Conservation (phyloP, 1,140 invertebrate genomes). For the Drosophila repletoides region DNA sequence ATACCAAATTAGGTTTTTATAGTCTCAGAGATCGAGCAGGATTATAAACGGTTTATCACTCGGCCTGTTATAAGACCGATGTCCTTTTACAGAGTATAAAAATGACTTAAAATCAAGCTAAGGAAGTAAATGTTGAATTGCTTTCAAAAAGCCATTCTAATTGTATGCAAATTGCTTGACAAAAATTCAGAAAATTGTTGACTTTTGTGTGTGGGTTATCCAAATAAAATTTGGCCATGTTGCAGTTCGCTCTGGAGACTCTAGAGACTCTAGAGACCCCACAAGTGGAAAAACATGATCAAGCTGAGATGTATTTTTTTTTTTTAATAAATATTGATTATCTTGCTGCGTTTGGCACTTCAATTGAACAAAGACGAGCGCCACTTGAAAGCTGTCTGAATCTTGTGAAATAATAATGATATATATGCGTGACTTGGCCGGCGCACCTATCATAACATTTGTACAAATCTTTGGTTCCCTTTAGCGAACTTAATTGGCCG, state of each 20-base stretch:
- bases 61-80: too few species aligned
- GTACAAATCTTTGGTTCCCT: neutral
- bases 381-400: constrained; percentile 25
- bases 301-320: neutral
- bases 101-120: neutral
- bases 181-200: constrained; percentile 27
- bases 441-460: constrained; percentile 34
- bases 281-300: constrained; percentile 2
- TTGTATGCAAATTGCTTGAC: constrained; percentile 23
- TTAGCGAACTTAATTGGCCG: constrained; percentile 27
- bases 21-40: too few species aligned
- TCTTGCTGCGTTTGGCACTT: constrained; percentile 6
- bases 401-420: constrained; percentile 26
- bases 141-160: constrained; percentile 18
- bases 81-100: too few species aligned
- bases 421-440: constrained; percentile 23
- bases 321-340: constrained; percentile 26
- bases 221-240: neutral
- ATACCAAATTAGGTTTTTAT: too few species aligned
- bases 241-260: neutral
- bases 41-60: too few species aligned
- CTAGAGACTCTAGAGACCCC: neutral
- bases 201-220: neutral
- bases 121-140: neutral
- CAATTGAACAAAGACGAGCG: constrained; percentile 11